These are phyloP conservation scores for Ashinkailepas kermadecensis DNA, from an alignment of 2,888 invertebrate species.

Conservation along the genomic window DNA sequence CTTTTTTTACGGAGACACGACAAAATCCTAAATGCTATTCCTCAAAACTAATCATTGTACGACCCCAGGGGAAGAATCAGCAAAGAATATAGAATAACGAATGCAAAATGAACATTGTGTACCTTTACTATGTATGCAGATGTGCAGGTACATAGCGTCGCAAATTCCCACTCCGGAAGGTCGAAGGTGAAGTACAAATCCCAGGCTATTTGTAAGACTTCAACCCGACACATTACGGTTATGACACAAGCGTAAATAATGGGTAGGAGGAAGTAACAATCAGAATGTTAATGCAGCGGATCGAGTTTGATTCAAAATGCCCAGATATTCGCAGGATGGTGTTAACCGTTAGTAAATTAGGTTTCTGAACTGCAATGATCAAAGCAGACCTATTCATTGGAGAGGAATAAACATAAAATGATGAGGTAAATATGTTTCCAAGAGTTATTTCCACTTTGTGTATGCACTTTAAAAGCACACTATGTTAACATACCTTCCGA, in stretches of 20 bases:
- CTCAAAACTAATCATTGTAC: not conserved
- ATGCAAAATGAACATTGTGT: no score
- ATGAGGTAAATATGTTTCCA: slow-evolving; percentile 31
- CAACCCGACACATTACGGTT: no score
- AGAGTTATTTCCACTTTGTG: not conserved
- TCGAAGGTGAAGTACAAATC: no score
- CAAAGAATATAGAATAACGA: no score
- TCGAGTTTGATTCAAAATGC: not conserved
- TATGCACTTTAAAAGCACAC: not conserved
- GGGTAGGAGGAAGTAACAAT: not conserved
- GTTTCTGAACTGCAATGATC: not conserved
- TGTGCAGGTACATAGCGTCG: not conserved
- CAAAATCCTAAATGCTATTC: not conserved
- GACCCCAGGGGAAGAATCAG: not conserved
- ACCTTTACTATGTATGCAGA: not conserved
- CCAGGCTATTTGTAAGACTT: not conserved
- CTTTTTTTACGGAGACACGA: no score
- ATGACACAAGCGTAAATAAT: not conserved
- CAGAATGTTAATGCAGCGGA: not conserved
- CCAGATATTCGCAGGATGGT: not conserved
- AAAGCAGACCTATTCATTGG: not conserved
- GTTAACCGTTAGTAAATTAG: accelerated
- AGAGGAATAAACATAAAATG: slow-evolving; percentile 25
- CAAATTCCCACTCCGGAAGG: not conserved
- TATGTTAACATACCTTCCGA: slow-evolving; percentile 50